Evolutionary conservation across 2,888 invertebrate genomes (phyloP).

Genomic region (Tetropium fuscum): DNA sequence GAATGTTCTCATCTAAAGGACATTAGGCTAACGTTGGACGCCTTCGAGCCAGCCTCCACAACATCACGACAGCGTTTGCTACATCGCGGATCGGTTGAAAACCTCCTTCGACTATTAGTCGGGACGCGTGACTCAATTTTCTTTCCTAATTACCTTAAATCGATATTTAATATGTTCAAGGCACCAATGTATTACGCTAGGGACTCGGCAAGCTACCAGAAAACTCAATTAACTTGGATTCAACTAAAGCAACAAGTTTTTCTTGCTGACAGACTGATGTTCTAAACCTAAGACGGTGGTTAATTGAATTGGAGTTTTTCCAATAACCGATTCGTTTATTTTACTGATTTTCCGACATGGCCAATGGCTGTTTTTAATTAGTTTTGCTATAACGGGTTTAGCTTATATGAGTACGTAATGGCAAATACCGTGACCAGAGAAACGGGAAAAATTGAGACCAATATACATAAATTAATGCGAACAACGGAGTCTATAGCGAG

Average conservation of each 20-base stretch:
- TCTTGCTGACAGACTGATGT: conserved; percentile 3
- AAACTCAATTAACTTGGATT: conserved; percentile 33
- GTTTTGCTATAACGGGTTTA: too few relatives aligned
- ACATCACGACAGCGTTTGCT: conserved; percentile 2
- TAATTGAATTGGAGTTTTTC: too few relatives aligned
- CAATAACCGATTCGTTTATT: too few relatives aligned
- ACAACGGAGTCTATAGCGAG: too few relatives aligned
- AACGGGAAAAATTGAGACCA: too few relatives aligned
- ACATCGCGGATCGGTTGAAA: conserved; percentile 11
- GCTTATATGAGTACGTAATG: too few relatives aligned
- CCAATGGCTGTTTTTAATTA: too few relatives aligned
- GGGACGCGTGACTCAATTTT: conserved; percentile 37
- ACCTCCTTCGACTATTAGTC: conserved; percentile 26
- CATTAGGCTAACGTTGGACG: conserved; percentile 24
- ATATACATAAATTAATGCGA: too few relatives aligned
- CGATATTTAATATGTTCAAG: conserved; percentile 37
- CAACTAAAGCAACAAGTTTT: conserved; percentile 31
- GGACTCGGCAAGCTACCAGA: conserved; percentile 29
- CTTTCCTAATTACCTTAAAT: conserved; percentile 35
- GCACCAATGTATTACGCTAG: conserved; percentile 25
- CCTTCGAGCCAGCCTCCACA: conserved; percentile 21
- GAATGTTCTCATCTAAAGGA: conserved; percentile 18
- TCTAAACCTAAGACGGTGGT: too few relatives aligned
- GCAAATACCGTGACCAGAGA: too few relatives aligned
- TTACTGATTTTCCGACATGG: too few relatives aligned